These are phyloP conservation scores for Lycocorax pyrrhopterus DNA, from an alignment of 2,113 vertebrate genomes.

Conservation along the genomic window DNA sequence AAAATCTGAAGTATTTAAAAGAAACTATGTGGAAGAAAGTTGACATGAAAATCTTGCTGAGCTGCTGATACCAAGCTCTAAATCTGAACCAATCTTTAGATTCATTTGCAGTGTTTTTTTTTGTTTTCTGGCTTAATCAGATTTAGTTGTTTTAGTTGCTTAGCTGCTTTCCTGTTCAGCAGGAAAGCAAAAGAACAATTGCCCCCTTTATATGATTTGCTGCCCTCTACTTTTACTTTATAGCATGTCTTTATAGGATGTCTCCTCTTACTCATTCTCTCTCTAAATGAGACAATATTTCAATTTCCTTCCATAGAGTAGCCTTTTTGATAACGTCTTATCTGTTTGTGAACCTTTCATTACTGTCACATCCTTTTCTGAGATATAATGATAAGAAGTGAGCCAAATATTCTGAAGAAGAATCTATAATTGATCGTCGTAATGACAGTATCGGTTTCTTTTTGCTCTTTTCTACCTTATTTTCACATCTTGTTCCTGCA, in stretches of 20 bases:
- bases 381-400: background rate
- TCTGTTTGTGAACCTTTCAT: background rate
- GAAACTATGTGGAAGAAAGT: background rate
- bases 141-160: background rate
- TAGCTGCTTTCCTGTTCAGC: background rate
- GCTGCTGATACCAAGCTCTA: background rate
- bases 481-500: background rate
- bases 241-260: background rate
- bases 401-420: background rate
- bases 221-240: background rate
- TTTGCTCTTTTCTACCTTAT: background rate
- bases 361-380: background rate
- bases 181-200: background rate
- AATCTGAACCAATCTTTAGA: background rate
- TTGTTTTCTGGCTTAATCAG: background rate
- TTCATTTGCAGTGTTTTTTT: background rate
- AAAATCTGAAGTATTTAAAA: background rate
- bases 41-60: background rate
- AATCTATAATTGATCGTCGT: background rate
- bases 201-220: background rate
- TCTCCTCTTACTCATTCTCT: background rate
- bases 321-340: background rate
- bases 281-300: slow-evolving; percentile 27
- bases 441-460: background rate
- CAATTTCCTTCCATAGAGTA: slow-evolving; percentile 5